A percentile compares a stretch with the other conserved stretches of the same genome.
phyloP scores from a whole-genome alignment of 2,113 vertebrate genomes.

The Pachycephala philippinensis region DNA sequence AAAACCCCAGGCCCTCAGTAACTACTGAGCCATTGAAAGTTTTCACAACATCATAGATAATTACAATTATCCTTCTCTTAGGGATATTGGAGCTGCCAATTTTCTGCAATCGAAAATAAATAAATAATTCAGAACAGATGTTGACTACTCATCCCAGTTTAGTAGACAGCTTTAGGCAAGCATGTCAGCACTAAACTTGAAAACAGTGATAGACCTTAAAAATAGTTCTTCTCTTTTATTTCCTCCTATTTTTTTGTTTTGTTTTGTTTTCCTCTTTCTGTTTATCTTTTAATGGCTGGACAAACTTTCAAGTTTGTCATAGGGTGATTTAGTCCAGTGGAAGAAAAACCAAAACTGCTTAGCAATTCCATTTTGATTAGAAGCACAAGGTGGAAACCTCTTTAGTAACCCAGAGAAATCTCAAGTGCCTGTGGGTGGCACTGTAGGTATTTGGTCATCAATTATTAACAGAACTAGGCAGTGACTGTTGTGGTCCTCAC shows the following conservation, averaged over 20 bases:
- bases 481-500: neutral
- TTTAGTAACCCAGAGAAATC: neutral
- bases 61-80: constrained; percentile 70
- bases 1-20: neutral
- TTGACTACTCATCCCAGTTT: constrained; percentile 43
- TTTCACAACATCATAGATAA: constrained; percentile 66
- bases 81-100: constrained; percentile 57
- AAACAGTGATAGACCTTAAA: neutral
- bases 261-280: neutral
- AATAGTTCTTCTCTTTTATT: neutral
- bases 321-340: neutral
- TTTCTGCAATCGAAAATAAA: constrained; percentile 55
- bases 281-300: neutral
- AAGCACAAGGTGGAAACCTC: neutral
- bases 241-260: neutral
- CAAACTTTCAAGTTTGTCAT: neutral
- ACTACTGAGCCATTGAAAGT: constrained; percentile 44
- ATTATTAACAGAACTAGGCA: neutral
- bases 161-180: constrained; percentile 33
- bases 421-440: constrained; percentile 5
- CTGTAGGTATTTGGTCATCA: constrained; percentile 12
- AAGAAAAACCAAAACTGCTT: neutral
- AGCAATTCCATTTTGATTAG: neutral
- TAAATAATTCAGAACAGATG: constrained; percentile 66
- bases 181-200: constrained; percentile 22